Percentiles rank a stretch among this genome's conserved stretches.
Conservation (phyloP, 2,797 vertebrate genomes). For the Eleutherodactylus coqui region DNA sequence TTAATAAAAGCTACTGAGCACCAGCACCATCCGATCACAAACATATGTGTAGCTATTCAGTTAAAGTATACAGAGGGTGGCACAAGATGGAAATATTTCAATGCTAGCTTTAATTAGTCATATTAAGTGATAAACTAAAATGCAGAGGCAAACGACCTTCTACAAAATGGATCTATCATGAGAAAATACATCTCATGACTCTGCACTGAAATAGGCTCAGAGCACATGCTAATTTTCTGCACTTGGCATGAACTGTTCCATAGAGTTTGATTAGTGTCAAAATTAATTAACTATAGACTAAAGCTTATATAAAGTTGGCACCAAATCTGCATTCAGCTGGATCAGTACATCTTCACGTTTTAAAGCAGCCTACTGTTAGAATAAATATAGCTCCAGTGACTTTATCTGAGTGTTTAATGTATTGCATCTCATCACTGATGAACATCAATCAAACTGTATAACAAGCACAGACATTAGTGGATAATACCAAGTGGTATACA, state of each 20-base stretch:
- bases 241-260: neutral
- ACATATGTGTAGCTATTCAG: neutral
- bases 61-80: neutral
- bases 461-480: conserved; percentile 10
- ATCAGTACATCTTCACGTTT: neutral
- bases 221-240: neutral
- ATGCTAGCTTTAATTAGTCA: neutral
- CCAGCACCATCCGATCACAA: neutral
- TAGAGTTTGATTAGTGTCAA: conserved; percentile 33
- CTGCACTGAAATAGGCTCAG: neutral
- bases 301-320: conserved; percentile 22
- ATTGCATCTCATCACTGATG: neutral
- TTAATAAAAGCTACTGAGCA: neutral
- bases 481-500: neutral
- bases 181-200: conserved; percentile 7
- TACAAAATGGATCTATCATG: neutral
- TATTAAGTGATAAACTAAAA: neutral
- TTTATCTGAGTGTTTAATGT: neutral
- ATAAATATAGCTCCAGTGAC: conserved; percentile 7
- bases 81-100: neutral
- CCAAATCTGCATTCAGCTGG: neutral
- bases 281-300: conserved; percentile 37
- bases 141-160: neutral
- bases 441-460: neutral
- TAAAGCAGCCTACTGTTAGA: conserved; percentile 6